Percentiles rank a stretch among this genome's conserved stretches.
phyloP scores from a whole-genome alignment of 2,113 vertebrate species.

The Myocastor coypus region DNA sequence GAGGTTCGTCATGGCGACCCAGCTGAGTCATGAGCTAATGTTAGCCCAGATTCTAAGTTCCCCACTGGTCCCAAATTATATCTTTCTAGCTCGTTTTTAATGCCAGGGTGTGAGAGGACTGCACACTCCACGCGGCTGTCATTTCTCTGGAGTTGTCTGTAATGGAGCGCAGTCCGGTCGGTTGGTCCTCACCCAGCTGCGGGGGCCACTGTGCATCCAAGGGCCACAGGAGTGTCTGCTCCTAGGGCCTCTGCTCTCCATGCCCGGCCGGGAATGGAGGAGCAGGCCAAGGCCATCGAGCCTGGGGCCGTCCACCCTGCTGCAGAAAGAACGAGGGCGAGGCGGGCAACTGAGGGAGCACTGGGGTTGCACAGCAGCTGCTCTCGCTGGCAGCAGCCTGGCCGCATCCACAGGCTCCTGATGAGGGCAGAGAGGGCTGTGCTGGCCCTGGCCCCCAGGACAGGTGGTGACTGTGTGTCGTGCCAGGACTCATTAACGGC shows the following conservation, averaged over 20 bases:
- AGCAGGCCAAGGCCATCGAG: neutral
- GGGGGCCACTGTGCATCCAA: rapidly evolving
- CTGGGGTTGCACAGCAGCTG: rapidly evolving
- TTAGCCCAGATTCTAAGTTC: neutral
- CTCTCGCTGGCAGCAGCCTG: neutral
- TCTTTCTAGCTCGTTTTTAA: neutral
- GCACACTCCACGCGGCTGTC: rapidly evolving
- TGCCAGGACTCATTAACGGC: neutral
- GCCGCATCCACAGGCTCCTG: too few species aligned
- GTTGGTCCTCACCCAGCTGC: neutral
- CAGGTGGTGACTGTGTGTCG: rapidly evolving
- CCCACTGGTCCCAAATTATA: neutral
- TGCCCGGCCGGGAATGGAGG: too few species aligned
- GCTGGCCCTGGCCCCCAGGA: neutral
- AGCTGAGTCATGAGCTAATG: neutral
- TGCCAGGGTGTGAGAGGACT: neutral
- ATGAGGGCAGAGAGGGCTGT: too few species aligned
- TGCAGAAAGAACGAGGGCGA: neutral
- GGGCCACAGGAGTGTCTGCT: neutral
- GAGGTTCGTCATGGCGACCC: too few species aligned
- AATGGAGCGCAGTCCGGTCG: neutral
- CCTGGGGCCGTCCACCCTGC: neutral
- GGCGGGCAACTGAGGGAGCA: rapidly evolving
- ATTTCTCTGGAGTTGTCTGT: neutral
- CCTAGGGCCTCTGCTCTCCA: neutral